These are phyloP conservation scores for Phalacrocorax carbo DNA, from an alignment of 2,113 vertebrate species.

Conservation along the genomic window DNA sequence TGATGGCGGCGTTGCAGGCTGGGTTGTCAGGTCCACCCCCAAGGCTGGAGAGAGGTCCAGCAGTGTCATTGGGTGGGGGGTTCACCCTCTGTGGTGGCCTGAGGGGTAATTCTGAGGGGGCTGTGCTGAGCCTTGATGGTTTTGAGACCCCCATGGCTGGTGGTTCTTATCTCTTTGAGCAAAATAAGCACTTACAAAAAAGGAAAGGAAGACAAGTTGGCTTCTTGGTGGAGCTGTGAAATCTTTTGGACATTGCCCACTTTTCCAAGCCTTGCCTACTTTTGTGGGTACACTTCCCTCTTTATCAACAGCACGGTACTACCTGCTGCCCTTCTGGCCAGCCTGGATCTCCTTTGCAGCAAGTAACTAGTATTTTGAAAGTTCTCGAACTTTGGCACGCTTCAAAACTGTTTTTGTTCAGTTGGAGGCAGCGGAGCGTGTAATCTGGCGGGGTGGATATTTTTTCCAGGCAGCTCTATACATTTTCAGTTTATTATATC, in stretches of 20 bases:
- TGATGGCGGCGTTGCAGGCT: neutral
- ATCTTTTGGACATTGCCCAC: neutral
- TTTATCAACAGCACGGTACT: neutral
- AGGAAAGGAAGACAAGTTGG: neutral
- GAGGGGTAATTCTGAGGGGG: neutral
- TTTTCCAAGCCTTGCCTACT: neutral
- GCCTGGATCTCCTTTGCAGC: neutral
- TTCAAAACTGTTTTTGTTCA: neutral
- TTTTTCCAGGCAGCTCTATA: neutral
- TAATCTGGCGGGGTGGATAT: neutral
- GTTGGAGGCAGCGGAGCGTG: neutral
- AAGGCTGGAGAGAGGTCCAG: neutral
- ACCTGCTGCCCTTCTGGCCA: neutral
- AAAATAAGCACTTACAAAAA: neutral
- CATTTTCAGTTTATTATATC: neutral
- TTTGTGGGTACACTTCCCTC: neutral
- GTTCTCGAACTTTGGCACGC: accelerated
- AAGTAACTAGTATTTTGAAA: neutral
- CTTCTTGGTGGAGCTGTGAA: neutral
- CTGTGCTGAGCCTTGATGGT: neutral
- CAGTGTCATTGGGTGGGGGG: accelerated
- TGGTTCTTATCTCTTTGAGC: neutral
- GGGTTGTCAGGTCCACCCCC: neutral
- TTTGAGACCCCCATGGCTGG: neutral
- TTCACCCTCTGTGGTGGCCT: neutral